Base-by-base conservation (phyloP, 1,140 invertebrate genomes). In the Tetragonula clypearis region DNA sequence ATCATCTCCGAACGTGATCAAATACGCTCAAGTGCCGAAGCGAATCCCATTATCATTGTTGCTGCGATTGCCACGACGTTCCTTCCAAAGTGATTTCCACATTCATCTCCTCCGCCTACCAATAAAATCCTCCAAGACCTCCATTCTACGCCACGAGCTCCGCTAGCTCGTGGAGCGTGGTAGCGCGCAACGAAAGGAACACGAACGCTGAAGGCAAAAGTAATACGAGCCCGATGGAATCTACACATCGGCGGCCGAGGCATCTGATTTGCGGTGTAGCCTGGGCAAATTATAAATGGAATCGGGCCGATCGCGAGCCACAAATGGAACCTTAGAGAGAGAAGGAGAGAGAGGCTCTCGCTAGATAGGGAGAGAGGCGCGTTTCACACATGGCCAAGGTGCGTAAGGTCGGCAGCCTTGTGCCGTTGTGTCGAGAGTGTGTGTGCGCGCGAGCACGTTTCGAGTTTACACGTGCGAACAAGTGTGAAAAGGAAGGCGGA, bases 301-400 rank as follows among this genome's bases (percentile, higher is more conserved):
- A 72, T 84, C 82, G 66, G 82, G 19, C 66, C 26, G 82, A 84
- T 84, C 76, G 76, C 53, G 72, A 84, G 71, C 85, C 62, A 74
- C 84, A 83, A 58, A 21, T 21, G 5, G 26, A n/a, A 1, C 23
- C 17, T 69, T 30, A 12, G 23, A 41, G 26, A 35, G 71, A 65
- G 66, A 76, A 0, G 9, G 6, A 49, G 41, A 9, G 41, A 41
- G 5, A 41, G 41, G 30, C 30, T 30, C 30, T 30, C 30, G 30
- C 88, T 90, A 87, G 86, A 58, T 60, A 55, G 78, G 30, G 1
- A 30, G 30, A 41, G 83, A 85, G 78, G 87, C 74, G 81, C 85
- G 84, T 92, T 92, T 90, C 88, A 90, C 91, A 90, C 88, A 86
- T 88, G 80, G 62, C 69, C 30, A 35, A 65, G 79, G 75, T 81